These are phyloP conservation scores for Orchesellides sinensis DNA, from an alignment of 2,888 invertebrate species.

Conservation along the genomic window DNA sequence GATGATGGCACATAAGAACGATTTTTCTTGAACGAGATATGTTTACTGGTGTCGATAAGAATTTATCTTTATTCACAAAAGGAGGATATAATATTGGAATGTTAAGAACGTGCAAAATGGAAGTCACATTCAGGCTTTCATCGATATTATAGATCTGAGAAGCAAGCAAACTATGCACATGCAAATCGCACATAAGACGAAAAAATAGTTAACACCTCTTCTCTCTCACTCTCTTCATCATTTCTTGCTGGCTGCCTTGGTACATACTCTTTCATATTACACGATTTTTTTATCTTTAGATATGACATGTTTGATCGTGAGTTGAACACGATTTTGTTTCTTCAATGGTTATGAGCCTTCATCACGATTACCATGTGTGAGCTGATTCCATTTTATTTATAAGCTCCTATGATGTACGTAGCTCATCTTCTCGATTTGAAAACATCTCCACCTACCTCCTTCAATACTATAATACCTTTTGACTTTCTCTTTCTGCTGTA, in stretches of 20 bases:
- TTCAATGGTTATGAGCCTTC: conserved; percentile 18
- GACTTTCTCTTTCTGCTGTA: not conserved
- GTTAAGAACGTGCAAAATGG: conserved; percentile 9
- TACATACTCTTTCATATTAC: not conserved
- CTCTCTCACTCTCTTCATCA: too few relatives aligned
- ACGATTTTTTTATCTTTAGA: conserved; percentile 1
- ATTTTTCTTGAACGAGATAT: not conserved
- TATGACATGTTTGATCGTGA: conserved; percentile 8
- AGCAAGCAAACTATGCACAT: too few relatives aligned
- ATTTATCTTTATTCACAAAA: conserved; percentile 23
- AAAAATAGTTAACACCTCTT: not conserved
- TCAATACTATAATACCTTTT: not conserved
- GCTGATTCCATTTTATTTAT: not conserved
- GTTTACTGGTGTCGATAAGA: conserved; percentile 1
- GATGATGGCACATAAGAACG: not conserved
- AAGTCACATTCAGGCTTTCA: conserved; percentile 5
- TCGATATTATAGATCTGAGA: too few relatives aligned
- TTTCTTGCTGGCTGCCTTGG: not conserved
- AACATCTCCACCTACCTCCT: not conserved
- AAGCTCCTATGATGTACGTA: not conserved
- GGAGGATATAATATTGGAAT: not conserved
- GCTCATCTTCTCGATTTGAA: too few relatives aligned
- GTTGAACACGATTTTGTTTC: not conserved
- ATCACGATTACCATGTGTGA: conserved; percentile 6
- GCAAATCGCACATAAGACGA: too few relatives aligned